These are phyloP conservation scores for Nylanderia fulva DNA, from an alignment of 1,140 invertebrate genomes.

Conservation along the genomic window DNA sequence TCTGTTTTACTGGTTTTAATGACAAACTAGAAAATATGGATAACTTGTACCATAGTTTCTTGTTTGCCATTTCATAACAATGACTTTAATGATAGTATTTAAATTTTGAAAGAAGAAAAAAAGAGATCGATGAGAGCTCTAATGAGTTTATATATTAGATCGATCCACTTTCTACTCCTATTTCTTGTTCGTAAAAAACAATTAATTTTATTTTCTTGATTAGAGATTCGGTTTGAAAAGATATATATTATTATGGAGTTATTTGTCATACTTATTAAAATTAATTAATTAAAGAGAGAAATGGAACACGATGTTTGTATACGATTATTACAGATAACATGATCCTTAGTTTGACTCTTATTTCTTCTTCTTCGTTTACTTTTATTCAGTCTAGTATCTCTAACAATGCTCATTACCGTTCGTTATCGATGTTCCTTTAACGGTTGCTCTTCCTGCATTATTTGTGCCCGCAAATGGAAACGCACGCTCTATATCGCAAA, in stretches of 20 bases:
- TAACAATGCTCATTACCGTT: conserved; percentile 11
- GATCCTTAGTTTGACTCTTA: background rate
- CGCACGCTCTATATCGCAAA: background rate
- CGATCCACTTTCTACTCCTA: background rate
- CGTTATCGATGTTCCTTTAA: background rate
- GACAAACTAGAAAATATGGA: background rate
- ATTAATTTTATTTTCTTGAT: background rate
- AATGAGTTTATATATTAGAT: background rate
- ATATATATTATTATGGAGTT: background rate
- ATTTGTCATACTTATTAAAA: conserved; percentile 3
- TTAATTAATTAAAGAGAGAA: conserved; percentile 35
- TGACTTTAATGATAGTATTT: background rate
- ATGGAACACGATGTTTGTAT: background rate
- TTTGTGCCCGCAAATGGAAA: background rate
- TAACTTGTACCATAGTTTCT: background rate
- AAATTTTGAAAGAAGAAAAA: background rate
- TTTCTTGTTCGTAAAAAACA: conserved; percentile 8
- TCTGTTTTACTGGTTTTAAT: background rate
- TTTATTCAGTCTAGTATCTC: background rate
- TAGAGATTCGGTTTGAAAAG: background rate
- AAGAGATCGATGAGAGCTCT: background rate
- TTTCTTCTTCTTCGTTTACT: background rate
- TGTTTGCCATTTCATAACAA: background rate
- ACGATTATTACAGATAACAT: background rate
- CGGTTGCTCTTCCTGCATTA: background rate